Evolutionary conservation across 2,888 invertebrate species (phyloP), one percentile per base, ranked within the genome.

Genomic region (Drosophila eohydei): DNA sequence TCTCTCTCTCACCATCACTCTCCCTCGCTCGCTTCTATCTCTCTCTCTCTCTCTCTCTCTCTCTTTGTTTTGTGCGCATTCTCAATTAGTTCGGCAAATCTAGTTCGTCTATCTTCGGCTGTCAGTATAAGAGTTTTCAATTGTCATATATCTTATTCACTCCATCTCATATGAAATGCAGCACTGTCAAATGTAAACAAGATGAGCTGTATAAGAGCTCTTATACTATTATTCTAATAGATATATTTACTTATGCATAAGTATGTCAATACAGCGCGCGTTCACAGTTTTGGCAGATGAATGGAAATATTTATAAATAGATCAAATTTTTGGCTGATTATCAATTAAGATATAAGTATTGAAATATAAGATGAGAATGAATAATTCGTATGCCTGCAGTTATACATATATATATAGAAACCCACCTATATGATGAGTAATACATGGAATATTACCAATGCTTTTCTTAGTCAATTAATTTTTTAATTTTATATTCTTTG

Each of bases 331-430:
- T 67, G 70, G 59, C 83, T 80, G 78, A 75, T 75, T 73, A 71
- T 75, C 81, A 83, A 83, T 80, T 73, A 77, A 71, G 66, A 80
- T 80, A 77, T 75, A 75, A 68, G 68, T 68, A 74, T 66, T 88
- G 86, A 85, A 85, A 88, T 67, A 73, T 66, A 75, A 88, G 83
- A 74, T 80, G 83, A 70, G 70, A 38, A 74, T 85, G 26, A 59
- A 74, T 56, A 58, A 67, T 50, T 48, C 16, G 16, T 28, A 6
- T 41, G 46, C 28, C 55, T 54, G 34, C 32, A 41, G 9, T 16
- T 4, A 6, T 44, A 44, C 6, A 44, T 30, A 50, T 50, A 55
- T 16, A 36, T 7, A 12, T 28, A 12, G 3, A 14, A 44, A 14
- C 21, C 51, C 46, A 56, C 51, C 54, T 50, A 41, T 40, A 41